A percentile compares a stretch with the other conserved stretches of the same genome.
These are phyloP conservation scores for Nylanderia fulva DNA, from an alignment of 1,140 invertebrate species.

Conservation along the genomic window DNA sequence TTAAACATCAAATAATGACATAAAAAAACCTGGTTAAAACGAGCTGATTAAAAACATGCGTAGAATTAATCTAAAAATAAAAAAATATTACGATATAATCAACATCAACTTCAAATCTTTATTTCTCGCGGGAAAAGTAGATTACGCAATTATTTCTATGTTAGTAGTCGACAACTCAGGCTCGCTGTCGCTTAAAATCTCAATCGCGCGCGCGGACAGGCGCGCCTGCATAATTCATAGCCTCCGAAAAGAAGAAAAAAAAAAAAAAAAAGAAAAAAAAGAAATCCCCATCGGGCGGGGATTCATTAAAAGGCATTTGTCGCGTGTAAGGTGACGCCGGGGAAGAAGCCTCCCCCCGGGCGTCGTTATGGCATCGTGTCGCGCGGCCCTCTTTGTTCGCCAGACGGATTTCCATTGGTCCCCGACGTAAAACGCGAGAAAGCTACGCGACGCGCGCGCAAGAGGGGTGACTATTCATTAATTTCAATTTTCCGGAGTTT, in stretches of 20 bases:
- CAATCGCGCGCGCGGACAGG: conserved; percentile 15
- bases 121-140: not conserved
- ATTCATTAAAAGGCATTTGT: conserved; percentile 74
- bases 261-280: not conserved
- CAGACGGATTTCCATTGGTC: conserved; percentile 77
- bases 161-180: conserved; percentile 24
- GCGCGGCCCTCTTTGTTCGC: conserved; percentile 74
- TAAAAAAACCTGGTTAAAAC: too few species aligned
- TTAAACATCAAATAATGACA: not conserved
- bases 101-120: not conserved
- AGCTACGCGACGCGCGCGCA: conserved; percentile 41
- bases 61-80: too few species aligned
- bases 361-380: conserved; percentile 43
- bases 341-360: conserved; percentile 16
- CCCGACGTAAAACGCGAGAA: conserved; percentile 50
- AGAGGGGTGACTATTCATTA: conserved; percentile 82
- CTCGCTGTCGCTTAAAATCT: conserved; percentile 40
- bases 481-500: conserved; percentile 85
- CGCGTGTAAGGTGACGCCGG: conserved; percentile 62
- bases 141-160: conserved; percentile 28
- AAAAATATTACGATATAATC: not conserved
- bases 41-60: too few species aligned
- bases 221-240: conserved; percentile 65
- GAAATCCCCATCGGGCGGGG: conserved; percentile 9
- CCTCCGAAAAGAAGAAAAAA: not conserved